Base-by-base conservation (phyloP, 1,140 invertebrate species). In the Ooceraea biroi region DNA sequence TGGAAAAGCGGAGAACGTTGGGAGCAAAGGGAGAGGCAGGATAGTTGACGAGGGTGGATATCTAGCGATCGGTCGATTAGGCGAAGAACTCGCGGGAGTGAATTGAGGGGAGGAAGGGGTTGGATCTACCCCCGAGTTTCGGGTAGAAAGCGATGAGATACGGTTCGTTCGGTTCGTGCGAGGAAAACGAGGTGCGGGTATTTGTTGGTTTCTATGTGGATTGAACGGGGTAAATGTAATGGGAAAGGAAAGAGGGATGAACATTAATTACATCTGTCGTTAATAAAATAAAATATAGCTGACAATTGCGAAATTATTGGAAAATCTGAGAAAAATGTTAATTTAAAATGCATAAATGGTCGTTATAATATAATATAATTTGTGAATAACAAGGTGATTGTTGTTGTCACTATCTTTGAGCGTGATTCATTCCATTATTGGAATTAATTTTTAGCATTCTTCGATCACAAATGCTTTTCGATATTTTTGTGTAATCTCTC, bases 51-150 rank as follows among this genome's bases (percentile, higher is more conserved):
- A 82, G 69, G 63, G 19, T 61, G 11, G 30, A 50, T 82, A 61
- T 82, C 68, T 50, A 57, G 3, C n/a, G 63, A 71, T 80, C n/a
- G 41, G 19, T 58, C 65, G 76, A 80, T 80, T 80, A 80, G 50
- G 7, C 12, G 27, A 14, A 41, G 22, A 3, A 55, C 22, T 14
- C 48, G 10, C 19, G 19, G 10, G 22, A 27, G 41, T 41, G 19
- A 66, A 77, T 77, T 7, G 36, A 36, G 36, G 36, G 36, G 36
- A 36, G 7, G 36, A 36, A 7, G 36, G 36, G 7, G 2, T 36
- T 17, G 14, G 61, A 27, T 44, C n/a, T 11, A 46, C 2, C n/a
- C 7, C 17, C 61, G 17, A 41, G 1, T 66, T 46, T 66, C 19
- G 19, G 5, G 36, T n/a, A 48, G 57, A 22, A 69, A 44, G 63